Conservation (phyloP, 2,113 vertebrate genomes). For the Cyanocitta stelleri region DNA sequence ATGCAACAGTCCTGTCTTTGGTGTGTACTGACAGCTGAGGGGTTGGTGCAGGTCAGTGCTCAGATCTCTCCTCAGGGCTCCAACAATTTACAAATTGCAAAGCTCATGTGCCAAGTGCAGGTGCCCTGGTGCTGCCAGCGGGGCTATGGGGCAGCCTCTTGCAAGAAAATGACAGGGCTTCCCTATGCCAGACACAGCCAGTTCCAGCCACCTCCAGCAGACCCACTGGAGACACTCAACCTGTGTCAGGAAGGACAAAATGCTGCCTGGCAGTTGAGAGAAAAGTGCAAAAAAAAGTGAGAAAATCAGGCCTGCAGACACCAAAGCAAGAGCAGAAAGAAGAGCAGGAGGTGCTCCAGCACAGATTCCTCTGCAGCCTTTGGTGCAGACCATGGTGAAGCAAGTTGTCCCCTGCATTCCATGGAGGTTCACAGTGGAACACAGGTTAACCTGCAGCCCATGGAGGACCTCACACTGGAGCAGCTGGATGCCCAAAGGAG, state of each 20-base stretch:
- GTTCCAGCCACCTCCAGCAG: background rate
- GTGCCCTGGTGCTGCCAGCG: background rate
- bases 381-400: background rate
- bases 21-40: background rate
- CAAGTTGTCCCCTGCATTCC: background rate
- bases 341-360: background rate
- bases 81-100: background rate
- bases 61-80: background rate
- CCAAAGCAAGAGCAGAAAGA: background rate
- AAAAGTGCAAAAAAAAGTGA: background rate
- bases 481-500: background rate
- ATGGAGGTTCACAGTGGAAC: background rate
- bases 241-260: background rate
- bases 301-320: background rate
- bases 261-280: background rate
- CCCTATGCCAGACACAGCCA: fast-evolving
- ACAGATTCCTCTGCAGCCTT: background rate
- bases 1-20: background rate
- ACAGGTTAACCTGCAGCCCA: background rate
- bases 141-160: background rate
- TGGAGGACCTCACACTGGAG: background rate
- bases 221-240: background rate
- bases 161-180: background rate
- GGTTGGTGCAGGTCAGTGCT: background rate
- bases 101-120: background rate